These are phyloP conservation scores for Ethmia dodecea DNA, from an alignment of 2,888 invertebrate genomes.

Conservation along the genomic window DNA sequence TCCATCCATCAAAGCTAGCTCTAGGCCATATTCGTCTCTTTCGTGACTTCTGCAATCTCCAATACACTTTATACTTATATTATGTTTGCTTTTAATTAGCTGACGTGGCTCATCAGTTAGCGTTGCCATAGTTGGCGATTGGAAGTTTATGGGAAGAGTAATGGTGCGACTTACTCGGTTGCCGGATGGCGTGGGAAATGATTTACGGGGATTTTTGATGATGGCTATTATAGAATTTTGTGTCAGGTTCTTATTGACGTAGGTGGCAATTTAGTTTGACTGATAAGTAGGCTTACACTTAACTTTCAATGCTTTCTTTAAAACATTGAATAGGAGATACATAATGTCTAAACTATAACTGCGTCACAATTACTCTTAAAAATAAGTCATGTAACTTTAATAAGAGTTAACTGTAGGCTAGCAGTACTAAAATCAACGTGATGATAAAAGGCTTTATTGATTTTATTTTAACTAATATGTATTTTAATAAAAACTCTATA, in stretches of 20 bases:
- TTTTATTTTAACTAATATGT: no score
- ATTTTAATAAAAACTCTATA: no score
- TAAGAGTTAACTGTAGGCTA: no score
- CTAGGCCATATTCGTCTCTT: conserved; percentile 46
- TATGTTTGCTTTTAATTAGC: conserved; percentile 70
- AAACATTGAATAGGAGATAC: no score
- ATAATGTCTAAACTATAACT: no score
- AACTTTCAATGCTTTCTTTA: no score
- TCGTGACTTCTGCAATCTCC: conserved; percentile 64
- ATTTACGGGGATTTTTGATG: conserved; percentile 33
- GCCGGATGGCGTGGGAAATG: conserved; percentile 55
- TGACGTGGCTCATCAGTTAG: conserved; percentile 40
- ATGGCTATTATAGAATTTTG: conserved; percentile 11
- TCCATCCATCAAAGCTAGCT: conserved; percentile 59
- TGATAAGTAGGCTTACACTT: no score
- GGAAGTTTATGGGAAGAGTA: conserved; percentile 31
- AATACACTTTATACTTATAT: conserved; percentile 34
- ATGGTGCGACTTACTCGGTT: conserved; percentile 26
- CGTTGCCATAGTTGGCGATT: conserved; percentile 35
- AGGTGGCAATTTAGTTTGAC: no score
- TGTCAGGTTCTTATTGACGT: neutral
- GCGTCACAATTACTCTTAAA: no score
- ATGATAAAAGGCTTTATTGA: no score
- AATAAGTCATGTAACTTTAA: no score
- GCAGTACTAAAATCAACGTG: no score